phyloP scores from a whole-genome alignment of 2,113 vertebrate genomes.

The Gasterosteus nipponicus region DNA sequence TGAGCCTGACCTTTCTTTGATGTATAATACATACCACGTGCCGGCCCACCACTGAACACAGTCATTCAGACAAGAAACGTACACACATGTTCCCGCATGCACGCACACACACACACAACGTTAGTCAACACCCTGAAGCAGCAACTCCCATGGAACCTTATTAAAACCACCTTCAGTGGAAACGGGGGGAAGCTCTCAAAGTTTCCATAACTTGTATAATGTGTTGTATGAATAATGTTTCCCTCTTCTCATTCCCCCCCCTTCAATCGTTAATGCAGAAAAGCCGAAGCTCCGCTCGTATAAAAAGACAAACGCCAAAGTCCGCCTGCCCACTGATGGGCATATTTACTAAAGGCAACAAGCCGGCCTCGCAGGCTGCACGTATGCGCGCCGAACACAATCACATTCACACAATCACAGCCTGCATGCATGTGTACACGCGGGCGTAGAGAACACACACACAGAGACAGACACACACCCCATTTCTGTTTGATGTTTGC shows the following conservation, averaged over 20 bases:
- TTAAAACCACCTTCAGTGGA: constrained; percentile 83
- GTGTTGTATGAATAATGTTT: constrained; percentile 84
- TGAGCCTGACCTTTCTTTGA: constrained; percentile 82
- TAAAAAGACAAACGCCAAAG: constrained; percentile 65
- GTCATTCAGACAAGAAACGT: constrained; percentile 59
- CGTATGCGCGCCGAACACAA: constrained; percentile 9
- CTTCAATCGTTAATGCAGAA: constrained; percentile 76
- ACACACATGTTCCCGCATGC: constrained; percentile 39
- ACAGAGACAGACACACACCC: constrained; percentile 29
- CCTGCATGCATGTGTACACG: neutral
- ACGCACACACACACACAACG: constrained; percentile 39
- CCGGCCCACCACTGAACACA: constrained; percentile 65
- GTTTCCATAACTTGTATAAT: constrained; percentile 83
- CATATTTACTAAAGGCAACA: constrained; percentile 81
- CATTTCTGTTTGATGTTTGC: constrained; percentile 84
- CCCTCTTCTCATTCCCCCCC: constrained; percentile 72
- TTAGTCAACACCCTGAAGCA: constrained; percentile 74
- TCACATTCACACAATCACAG: constrained; percentile 27
- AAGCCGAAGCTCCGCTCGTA: constrained; percentile 75
- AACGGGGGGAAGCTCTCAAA: constrained; percentile 81
- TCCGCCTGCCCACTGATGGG: constrained; percentile 72
- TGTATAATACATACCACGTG: constrained; percentile 81
- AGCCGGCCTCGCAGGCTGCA: constrained; percentile 62
- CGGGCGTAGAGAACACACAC: constrained; percentile 11
- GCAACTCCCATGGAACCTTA: constrained; percentile 84